Percentiles rank a stretch among this genome's conserved stretches.
These are phyloP conservation scores for Ooceraea biroi DNA, from an alignment of 1,140 invertebrate species.

Conservation along the genomic window DNA sequence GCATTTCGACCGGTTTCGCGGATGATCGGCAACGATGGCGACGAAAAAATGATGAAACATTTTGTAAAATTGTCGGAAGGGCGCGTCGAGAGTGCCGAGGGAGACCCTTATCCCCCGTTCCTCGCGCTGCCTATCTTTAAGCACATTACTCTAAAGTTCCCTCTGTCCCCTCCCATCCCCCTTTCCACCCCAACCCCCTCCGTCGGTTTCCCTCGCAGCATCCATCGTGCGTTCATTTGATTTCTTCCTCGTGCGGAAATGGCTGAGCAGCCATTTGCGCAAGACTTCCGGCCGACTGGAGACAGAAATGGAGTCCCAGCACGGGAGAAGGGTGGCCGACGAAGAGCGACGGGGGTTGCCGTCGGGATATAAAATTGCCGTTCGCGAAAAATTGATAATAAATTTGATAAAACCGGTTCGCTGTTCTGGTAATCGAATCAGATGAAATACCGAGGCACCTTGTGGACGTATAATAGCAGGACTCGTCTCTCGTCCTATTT, in stretches of 20 bases:
- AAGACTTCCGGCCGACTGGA: slow-evolving; percentile 83
- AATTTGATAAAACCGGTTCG: slow-evolving; percentile 82
- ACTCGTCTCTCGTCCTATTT: slow-evolving; percentile 15
- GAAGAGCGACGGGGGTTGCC: neutral
- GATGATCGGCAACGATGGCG: slow-evolving; percentile 2
- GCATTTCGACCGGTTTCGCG: neutral
- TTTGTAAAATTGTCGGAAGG: slow-evolving; percentile 70
- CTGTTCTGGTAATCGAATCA: slow-evolving; percentile 79
- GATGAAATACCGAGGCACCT: slow-evolving; percentile 83
- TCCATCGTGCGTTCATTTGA: slow-evolving; percentile 81
- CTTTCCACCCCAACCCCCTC: slow-evolving; percentile 24
- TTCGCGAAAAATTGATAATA: slow-evolving; percentile 85
- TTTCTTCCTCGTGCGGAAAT: slow-evolving; percentile 84
- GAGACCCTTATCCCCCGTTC: slow-evolving; percentile 60
- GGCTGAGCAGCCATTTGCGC: slow-evolving; percentile 85
- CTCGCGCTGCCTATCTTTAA: slow-evolving; percentile 71
- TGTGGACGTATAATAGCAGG: slow-evolving; percentile 54
- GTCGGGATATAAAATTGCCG: slow-evolving; percentile 82
- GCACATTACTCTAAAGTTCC: slow-evolving; percentile 64
- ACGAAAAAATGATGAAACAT: slow-evolving; percentile 65
- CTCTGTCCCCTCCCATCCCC: slow-evolving; percentile 63
- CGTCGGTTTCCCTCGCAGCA: slow-evolving; percentile 42
- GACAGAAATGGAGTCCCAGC: slow-evolving; percentile 83
- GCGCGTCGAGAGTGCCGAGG: slow-evolving; percentile 47
- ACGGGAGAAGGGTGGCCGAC: slow-evolving; percentile 55